These are phyloP conservation scores for Chaunax sp. DNA, from an alignment of 2,797 vertebrate species.

Conservation along the genomic window DNA sequence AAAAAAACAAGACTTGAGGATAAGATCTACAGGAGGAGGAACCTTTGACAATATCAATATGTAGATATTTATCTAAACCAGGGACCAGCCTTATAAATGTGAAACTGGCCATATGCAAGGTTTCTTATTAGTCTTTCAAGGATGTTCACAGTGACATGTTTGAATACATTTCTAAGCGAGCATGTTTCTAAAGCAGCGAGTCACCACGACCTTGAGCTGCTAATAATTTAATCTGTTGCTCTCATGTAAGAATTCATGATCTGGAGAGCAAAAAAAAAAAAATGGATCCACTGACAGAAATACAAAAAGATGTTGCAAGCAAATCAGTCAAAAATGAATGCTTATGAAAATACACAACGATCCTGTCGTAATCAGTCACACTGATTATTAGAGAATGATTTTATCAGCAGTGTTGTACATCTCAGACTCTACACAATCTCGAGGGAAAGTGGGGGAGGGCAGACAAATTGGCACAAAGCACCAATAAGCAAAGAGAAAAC, in stretches of 20 bases:
- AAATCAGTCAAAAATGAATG: not conserved
- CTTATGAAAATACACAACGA: not conserved
- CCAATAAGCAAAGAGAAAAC: slow-evolving; percentile 26
- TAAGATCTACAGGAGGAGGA: too few species aligned
- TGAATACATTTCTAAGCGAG: not conserved
- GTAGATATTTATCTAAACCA: too few species aligned
- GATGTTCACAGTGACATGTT: not conserved
- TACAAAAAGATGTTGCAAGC: not conserved
- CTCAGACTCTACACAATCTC: not conserved
- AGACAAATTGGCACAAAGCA: slow-evolving; percentile 25
- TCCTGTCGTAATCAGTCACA: not conserved
- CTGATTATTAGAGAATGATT: not conserved
- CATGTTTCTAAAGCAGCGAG: slow-evolving; percentile 7
- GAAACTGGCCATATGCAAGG: not conserved
- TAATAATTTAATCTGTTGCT: slow-evolving; percentile 9
- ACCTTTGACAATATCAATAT: too few species aligned
- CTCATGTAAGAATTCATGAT: not conserved
- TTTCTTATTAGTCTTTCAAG: not conserved
- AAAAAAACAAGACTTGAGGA: too few species aligned
- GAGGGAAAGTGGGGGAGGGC: not conserved
- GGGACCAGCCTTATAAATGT: too few species aligned
- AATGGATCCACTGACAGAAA: slow-evolving; percentile 1
- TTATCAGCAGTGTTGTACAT: not conserved
- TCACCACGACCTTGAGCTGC: slow-evolving; percentile 5
- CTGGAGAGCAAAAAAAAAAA: not conserved